These are phyloP conservation scores for Sinocyclocheilus rhinocerous DNA, from an alignment of 2,113 vertebrate genomes.

Conservation along the genomic window DNA sequence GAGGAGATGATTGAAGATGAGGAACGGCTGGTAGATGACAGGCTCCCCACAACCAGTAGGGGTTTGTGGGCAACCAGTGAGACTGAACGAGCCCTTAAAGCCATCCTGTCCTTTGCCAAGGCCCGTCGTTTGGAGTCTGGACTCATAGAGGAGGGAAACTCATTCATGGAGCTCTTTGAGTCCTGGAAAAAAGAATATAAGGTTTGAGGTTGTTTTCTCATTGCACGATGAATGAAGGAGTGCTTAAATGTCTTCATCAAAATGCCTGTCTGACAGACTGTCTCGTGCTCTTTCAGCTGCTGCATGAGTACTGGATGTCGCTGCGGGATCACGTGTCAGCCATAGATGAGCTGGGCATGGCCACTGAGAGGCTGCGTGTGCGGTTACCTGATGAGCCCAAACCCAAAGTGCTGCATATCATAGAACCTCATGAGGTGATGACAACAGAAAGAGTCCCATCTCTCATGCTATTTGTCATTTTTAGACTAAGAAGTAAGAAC, in stretches of 20 bases:
- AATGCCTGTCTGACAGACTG: not conserved
- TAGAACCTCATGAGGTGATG: conserved; percentile 91
- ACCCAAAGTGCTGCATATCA: conserved; percentile 92
- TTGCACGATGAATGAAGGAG: not conserved
- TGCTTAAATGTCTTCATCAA: not conserved
- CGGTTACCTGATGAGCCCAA: conserved; percentile 92
- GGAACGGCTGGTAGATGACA: conserved; percentile 92
- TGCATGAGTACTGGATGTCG: conserved; percentile 98
- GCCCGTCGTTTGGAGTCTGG: conserved; percentile 82
- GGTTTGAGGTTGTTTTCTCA: conserved; percentile 68
- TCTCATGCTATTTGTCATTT: not conserved
- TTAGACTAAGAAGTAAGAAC: not conserved
- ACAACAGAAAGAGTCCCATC: not conserved
- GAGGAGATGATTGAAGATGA: conserved; percentile 99
- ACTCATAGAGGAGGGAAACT: conserved; percentile 87
- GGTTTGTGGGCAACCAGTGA: conserved; percentile 95
- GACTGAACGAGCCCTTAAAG: conserved; percentile 91
- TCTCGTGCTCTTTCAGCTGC: conserved; percentile 74
- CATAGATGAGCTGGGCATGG: conserved; percentile 97
- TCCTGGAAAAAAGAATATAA: conserved; percentile 99
- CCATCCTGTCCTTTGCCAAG: conserved; percentile 88
- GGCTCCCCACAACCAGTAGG: conserved; percentile 90
- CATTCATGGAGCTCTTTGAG: conserved; percentile 94
- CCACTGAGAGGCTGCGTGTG: conserved; percentile 90
- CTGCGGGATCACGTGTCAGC: conserved; percentile 94